phyloP scores from a whole-genome alignment of 2,797 vertebrate species.

The Clamator glandarius region DNA sequence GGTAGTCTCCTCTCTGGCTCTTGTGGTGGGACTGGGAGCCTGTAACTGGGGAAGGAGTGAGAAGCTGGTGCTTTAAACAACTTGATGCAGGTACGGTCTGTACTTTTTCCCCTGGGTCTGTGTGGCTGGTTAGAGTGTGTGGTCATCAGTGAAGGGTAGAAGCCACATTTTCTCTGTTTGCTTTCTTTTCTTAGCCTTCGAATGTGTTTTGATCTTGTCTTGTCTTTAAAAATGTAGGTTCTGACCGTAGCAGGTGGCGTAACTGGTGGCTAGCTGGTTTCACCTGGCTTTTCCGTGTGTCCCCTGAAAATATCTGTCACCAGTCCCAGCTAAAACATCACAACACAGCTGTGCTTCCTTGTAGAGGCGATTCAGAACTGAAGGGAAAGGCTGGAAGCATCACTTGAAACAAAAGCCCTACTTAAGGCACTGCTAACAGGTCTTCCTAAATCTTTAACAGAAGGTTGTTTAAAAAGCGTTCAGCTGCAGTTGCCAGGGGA shows the following conservation, averaged over 20 bases:
- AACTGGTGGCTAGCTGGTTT: not conserved
- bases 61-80: not conserved
- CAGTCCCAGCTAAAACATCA: not conserved
- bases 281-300: not conserved
- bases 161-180: not conserved
- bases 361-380: not conserved
- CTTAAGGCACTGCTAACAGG: not conserved
- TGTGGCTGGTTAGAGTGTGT: not conserved
- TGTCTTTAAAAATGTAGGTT: not conserved
- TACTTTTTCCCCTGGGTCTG: not conserved
- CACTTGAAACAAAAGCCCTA: not conserved
- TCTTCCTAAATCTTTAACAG: not conserved
- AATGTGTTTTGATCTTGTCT: not conserved
- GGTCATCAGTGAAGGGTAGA: not conserved
- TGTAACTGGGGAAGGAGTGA: not conserved
- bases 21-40: not conserved
- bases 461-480: not conserved
- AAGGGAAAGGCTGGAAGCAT: not conserved
- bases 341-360: fast-evolving
- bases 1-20: not conserved
- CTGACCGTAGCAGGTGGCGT: fast-evolving
- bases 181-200: not conserved
- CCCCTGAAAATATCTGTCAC: not conserved
- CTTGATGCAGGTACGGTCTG: not conserved
- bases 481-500: not conserved